Percentiles rank a stretch among this genome's conserved stretches.
These are phyloP conservation scores for Clepsis dumicolana DNA, from an alignment of 2,888 invertebrate genomes.

Conservation along the genomic window DNA sequence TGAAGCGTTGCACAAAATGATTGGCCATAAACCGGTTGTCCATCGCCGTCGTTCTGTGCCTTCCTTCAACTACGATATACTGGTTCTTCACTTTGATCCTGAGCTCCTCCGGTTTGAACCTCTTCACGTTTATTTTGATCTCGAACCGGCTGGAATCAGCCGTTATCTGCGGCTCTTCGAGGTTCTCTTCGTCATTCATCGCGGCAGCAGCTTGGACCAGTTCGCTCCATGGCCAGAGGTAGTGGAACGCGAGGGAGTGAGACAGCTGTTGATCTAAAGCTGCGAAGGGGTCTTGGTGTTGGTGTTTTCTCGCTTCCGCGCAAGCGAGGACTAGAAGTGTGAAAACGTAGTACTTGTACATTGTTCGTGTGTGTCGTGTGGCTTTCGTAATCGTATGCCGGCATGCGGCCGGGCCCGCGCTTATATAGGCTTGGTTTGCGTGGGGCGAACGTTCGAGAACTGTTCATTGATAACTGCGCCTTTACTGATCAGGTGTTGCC, in stretches of 20 bases:
- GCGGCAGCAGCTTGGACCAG: slow-evolving; percentile 71
- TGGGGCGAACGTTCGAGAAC: slow-evolving; percentile 75
- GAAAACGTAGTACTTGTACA: slow-evolving; percentile 67
- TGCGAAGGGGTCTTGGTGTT: slow-evolving; percentile 68
- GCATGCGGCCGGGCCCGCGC: slow-evolving; percentile 51
- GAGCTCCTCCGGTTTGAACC: slow-evolving; percentile 75
- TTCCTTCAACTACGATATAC: slow-evolving; percentile 74
- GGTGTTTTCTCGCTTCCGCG: slow-evolving; percentile 58
- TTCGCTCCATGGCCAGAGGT: slow-evolving; percentile 80
- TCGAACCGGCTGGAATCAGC: slow-evolving; percentile 69
- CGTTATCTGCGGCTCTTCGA: slow-evolving; percentile 74
- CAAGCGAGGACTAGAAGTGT: slow-evolving; percentile 62
- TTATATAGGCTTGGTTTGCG: slow-evolving; percentile 76
- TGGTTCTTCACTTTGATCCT: slow-evolving; percentile 76
- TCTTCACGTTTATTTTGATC: slow-evolving; percentile 70
- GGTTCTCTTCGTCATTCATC: slow-evolving; percentile 63
- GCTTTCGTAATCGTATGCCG: slow-evolving; percentile 61
- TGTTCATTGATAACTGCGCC: slow-evolving; percentile 69
- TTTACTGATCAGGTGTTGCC: slow-evolving; percentile 65
- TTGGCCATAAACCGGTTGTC: slow-evolving; percentile 69
- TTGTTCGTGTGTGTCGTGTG: slow-evolving; percentile 45
- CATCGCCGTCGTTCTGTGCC: slow-evolving; percentile 66
- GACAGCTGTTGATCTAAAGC: slow-evolving; percentile 72
- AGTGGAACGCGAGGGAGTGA: slow-evolving; percentile 71
- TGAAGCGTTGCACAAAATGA: slow-evolving; percentile 77